Base-by-base conservation (phyloP, 2,888 invertebrate species). In the Dorcus parallelipipedus region DNA sequence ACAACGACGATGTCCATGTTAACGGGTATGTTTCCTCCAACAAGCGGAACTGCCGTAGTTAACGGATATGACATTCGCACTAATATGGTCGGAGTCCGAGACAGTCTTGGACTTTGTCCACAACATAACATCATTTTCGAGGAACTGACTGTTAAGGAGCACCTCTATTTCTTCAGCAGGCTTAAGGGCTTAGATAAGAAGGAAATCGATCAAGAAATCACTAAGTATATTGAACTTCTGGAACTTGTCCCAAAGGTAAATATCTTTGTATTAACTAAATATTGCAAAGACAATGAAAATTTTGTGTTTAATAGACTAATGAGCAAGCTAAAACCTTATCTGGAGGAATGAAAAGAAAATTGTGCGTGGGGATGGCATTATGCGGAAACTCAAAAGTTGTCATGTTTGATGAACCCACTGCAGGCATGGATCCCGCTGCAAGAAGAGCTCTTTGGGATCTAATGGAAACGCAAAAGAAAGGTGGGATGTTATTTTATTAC, bases 1-100 rank as follows among this genome's bases (percentile, higher is more conserved):
- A 94, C 95, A 0, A 95, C 96, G 0, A 93, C 95, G 1, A 94
- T 96, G 83, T 92, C 93, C 0, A 95, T 96, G 89, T 78, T 96
- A 45, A 95, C 94, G 41, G 95, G 89, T 43, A 86, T 90, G 78
- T 80, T 87, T 57, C 82, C 85, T 20, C 85, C 86, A 3, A 85
- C 85, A 0, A 80, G 82, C 17, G 93, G 93, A 0, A 86, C 86
- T 9, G 90, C 91, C 0, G 78, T 81, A 42, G 81, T 93, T 14
- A 88, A 86, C 59, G 91, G 90, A 10, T 84, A 83, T 70, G 87
- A 91, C 71, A 87, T 92, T 62, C 73, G 83, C 9, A 81, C 78
- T 0, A 84, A 91, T 66, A 82, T 88, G 56, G 76, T 78, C 7
- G 79, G 79, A 2, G 90, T 90, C 0, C 83, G 92, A 9, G 80